These are phyloP conservation scores for Cyanistes caeruleus DNA, from an alignment of 2,113 vertebrate species.

Conservation along the genomic window DNA sequence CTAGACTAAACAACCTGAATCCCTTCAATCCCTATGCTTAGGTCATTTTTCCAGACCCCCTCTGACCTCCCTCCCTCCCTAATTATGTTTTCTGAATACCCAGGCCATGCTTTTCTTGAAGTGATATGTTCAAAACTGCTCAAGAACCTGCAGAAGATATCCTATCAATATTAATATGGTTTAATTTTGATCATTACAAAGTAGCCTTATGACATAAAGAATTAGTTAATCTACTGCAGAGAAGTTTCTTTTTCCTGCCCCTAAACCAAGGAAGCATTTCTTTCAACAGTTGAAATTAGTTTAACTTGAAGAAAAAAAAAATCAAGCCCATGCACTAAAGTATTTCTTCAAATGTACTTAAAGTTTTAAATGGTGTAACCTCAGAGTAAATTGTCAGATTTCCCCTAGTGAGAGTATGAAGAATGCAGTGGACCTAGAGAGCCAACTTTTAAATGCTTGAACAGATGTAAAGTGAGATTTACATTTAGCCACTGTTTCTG, in stretches of 20 bases:
- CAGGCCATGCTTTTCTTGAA: background rate
- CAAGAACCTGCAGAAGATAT: background rate
- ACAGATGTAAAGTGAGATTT: background rate
- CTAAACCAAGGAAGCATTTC: background rate
- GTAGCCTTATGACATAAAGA: background rate
- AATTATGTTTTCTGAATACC: background rate
- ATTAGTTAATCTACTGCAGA: background rate
- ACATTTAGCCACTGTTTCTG: background rate
- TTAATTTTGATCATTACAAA: background rate
- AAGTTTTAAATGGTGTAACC: background rate
- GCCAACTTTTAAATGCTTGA: background rate
- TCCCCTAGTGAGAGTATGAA: background rate
- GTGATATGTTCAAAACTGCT: background rate
- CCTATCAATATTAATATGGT: background rate
- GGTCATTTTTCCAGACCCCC: background rate
- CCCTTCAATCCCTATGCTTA: background rate
- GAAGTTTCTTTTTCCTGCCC: background rate
- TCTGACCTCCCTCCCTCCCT: background rate
- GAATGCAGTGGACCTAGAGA: background rate
- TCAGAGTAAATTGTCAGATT: background rate
- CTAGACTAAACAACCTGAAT: background rate
- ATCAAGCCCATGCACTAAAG: background rate
- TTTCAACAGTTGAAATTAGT: background rate
- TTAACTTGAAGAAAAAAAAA: background rate
- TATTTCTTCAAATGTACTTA: background rate